Evolutionary conservation across 2,797 vertebrate species (phyloP), one percentile per base, ranked within the genome.

Genomic region (Mycteria americana): DNA sequence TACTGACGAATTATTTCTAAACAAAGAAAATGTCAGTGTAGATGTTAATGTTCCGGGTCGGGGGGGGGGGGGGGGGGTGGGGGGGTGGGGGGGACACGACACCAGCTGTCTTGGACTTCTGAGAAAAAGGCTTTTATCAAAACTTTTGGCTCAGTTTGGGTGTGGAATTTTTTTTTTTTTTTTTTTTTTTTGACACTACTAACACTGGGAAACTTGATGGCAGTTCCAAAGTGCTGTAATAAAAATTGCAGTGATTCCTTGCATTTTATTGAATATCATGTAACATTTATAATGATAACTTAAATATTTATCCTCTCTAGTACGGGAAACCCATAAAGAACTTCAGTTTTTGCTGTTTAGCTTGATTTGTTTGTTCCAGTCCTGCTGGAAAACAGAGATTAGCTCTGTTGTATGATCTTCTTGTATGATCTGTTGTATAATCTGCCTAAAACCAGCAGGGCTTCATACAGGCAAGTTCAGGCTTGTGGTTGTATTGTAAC

Each of bases 391-490:
- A 82, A 16, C 11, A 53, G 43, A 64, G 60, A 75, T 95, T 48
- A 74, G 21, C 84, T 88, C 62, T 63, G n/a, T 69, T 88, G 13
- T 65, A 18, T 63, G 64, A 85, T 76, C 56, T 79, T 87, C 75
- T 37, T 37, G 9, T 37, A 37, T 37, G 37, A 37, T 37, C 37
- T 37, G 37, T 37, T 37, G 37, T 37, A 37, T 89, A 80, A 90
- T 77, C 78, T 68, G 65, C 73, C 85, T 65, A 28, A 90, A 87
- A 85, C 8, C 93, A 92, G 94, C 92, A 90, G 65, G 35, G 72
- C 48, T 76, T 86, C 87, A 41, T 11, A 27, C 54, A 64, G 74
- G 51, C 95, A 74, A 64, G 97, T 35, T 89, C 75, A 84, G 85
- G 83, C 97, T 53, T 92, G 91, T 68, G 85, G 12, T 10, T 91